Evolutionary conservation across 2,888 invertebrate genomes (phyloP), one percentile per base, ranked within the genome.

Genomic region (Cryptophagus acutangulus): DNA sequence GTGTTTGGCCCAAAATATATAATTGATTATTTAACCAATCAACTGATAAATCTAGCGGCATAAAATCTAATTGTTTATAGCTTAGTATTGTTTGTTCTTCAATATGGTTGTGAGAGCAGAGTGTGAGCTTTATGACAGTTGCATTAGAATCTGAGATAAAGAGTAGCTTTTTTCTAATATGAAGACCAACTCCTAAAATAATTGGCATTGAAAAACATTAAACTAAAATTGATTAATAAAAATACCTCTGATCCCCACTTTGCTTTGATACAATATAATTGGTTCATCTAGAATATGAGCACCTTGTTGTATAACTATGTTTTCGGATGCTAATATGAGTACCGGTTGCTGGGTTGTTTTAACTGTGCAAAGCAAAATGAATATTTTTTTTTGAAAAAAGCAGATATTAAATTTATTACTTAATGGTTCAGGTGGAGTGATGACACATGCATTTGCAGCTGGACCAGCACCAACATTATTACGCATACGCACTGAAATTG

Each of bases 1-100:
- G 38, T 4, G 82, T 78, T 67, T 87, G 82, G 0, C 85, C 87
- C 17, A 91, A 74, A 38, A 94, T 77, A 58, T 91, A 94, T 2
- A 94, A 72, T 41, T 87, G 81, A 44, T 83, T 77, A 60, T 89
- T 87, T 20, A 95, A 71, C 94, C 94, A 95, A 67, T 95, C 95
- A 1, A 92, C 78, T 1, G 87, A 84, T 5, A 89, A 61, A 49
- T 82, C 82, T 34, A 82, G 64, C 0, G 88, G 86, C 42, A 75
- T 75, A 60, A 82, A 82, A 34, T 76, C 73, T 8, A 75, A 73
- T 34, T 74, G 74, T 30, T 75, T 70, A 0, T 81, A 76, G 2
- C 76, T 72, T 1, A 82, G 67, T 25, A 84, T 76, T 33, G 3
- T 73, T 54, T 69, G 66, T n/a, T 70, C 65, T 38, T 59, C 46